Conservation (phyloP, 1,140 invertebrate species). For the Conus ventricosus region DNA sequence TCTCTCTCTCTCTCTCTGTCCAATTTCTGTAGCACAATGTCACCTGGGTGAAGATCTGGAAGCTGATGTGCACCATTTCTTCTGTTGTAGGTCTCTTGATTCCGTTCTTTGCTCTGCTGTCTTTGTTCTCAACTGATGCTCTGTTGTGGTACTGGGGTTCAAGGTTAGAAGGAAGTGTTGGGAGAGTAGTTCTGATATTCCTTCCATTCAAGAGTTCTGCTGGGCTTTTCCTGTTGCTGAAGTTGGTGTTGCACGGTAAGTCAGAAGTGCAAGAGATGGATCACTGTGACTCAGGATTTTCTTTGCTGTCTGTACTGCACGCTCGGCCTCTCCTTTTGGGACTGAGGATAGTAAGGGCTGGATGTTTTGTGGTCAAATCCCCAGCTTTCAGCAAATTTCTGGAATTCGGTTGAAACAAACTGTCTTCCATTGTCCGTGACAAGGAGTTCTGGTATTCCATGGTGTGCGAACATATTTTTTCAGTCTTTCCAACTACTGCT, state of each 20-base stretch:
- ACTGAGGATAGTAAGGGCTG: constrained; percentile 46
- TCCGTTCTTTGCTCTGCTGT: too few relatives aligned
- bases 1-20: too few relatives aligned
- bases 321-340: constrained; percentile 51
- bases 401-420: constrained; percentile 52
- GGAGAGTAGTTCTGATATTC: not conserved
- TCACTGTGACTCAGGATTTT: constrained; percentile 23
- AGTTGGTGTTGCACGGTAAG: not conserved
- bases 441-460: constrained; percentile 48
- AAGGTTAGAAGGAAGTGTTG: not conserved
- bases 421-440: constrained; percentile 56
- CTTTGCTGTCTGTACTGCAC: constrained; percentile 51
- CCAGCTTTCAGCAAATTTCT: constrained; percentile 44
- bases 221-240: not conserved
- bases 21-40: too few relatives aligned
- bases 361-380: constrained; percentile 50
- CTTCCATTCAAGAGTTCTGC: not conserved
- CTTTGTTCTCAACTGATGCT: too few relatives aligned
- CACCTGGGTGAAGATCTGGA: too few relatives aligned
- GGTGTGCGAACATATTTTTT: constrained; percentile 48
- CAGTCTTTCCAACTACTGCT: constrained; percentile 45
- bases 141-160: not conserved
- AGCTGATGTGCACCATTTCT: too few relatives aligned
- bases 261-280: not conserved
- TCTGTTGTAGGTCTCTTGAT: too few relatives aligned